Conservation (phyloP, 2,797 vertebrate species). For the Forpus xanthops region DNA sequence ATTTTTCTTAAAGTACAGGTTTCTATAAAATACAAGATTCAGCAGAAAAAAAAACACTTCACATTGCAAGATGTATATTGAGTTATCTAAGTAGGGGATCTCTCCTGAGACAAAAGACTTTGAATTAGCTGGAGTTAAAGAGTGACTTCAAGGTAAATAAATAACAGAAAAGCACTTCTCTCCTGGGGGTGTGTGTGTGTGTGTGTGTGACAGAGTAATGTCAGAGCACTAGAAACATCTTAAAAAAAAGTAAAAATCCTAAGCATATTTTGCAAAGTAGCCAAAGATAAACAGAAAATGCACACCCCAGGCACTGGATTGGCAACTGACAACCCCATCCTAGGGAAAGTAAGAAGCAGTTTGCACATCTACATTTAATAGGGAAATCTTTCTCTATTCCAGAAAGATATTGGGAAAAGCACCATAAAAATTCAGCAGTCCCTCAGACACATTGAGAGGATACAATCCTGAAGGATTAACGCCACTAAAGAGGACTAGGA, state of each 20-base stretch:
- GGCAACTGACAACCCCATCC: background rate
- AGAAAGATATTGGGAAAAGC: background rate
- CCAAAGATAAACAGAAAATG: background rate
- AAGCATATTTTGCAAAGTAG: background rate
- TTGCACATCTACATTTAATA: background rate
- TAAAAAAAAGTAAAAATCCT: background rate
- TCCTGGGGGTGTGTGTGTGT: no score
- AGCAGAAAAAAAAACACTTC: background rate
- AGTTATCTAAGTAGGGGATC: background rate
- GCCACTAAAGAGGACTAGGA: background rate
- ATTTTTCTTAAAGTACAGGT: background rate
- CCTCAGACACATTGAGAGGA: background rate
- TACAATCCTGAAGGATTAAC: background rate
- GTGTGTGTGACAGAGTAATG: background rate
- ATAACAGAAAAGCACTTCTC: background rate
- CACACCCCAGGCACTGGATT: no score
- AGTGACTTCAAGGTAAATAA: background rate
- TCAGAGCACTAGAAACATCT: background rate
- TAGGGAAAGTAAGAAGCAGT: background rate
- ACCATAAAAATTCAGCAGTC: background rate
- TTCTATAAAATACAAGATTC: background rate
- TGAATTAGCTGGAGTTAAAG: background rate
- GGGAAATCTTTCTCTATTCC: background rate
- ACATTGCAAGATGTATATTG: background rate
- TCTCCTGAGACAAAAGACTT: background rate